These are phyloP conservation scores for Ellobius talpinus DNA, from an alignment of 2,113 vertebrate genomes.

Conservation along the genomic window DNA sequence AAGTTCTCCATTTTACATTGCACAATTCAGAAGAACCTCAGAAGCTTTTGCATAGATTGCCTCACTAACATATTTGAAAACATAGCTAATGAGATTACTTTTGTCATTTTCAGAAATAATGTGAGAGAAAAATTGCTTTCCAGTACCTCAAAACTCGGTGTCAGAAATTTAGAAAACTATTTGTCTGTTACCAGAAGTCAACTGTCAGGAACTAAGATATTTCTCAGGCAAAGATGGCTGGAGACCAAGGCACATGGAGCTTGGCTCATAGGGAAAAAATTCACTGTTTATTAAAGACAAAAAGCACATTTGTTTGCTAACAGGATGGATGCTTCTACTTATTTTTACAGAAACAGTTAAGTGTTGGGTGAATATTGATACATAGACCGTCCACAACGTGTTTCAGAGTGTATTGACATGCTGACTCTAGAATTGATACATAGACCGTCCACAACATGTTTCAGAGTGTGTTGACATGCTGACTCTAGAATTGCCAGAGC, in stretches of 20 bases:
- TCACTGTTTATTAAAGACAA: neutral
- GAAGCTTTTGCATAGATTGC: conserved; percentile 45
- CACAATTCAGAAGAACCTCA: neutral
- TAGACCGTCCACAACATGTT: neutral
- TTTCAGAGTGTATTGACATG: neutral
- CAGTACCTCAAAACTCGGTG: neutral
- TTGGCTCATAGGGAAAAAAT: neutral
- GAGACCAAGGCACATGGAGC: neutral
- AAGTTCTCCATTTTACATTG: neutral
- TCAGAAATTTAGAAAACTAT: conserved; percentile 29
- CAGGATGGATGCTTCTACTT: neutral
- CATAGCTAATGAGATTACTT: conserved; percentile 56
- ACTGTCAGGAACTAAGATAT: neutral
- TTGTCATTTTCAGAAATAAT: conserved; percentile 64
- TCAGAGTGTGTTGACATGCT: neutral
- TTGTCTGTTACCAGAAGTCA: conserved; percentile 8
- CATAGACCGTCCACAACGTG: no score
- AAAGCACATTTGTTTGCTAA: neutral
- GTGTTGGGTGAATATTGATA: neutral
- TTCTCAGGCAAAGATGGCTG: neutral
- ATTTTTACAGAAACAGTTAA: neutral
- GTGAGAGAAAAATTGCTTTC: conserved; percentile 41
- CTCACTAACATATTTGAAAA: conserved; percentile 54
- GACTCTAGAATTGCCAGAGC: no score
- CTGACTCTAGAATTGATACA: neutral